Percentiles rank a stretch among this genome's conserved stretches.
These are phyloP conservation scores for Xylocampa areola DNA, from an alignment of 2,888 invertebrate genomes.

Conservation along the genomic window DNA sequence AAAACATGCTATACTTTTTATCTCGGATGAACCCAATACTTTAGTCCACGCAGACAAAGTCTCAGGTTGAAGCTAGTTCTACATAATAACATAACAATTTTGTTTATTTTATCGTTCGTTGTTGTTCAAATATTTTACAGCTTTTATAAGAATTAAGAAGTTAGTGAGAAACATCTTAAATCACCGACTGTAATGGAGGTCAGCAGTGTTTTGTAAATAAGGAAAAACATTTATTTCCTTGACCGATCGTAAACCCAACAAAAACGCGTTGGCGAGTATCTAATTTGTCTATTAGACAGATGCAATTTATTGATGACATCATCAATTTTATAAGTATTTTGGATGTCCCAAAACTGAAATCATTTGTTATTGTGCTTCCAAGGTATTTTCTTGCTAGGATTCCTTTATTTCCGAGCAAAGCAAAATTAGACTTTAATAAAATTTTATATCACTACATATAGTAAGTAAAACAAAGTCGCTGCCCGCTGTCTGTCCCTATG, in stretches of 20 bases:
- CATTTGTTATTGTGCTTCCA: no score
- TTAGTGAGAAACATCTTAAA: constrained; percentile 25
- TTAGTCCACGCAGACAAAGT: no score
- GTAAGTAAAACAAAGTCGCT: no score
- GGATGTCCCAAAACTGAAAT: no score
- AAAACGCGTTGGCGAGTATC: constrained; percentile 35
- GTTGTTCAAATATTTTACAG: constrained; percentile 18
- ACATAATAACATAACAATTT: constrained; percentile 4
- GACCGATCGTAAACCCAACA: constrained; percentile 45
- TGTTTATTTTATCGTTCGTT: constrained; percentile 27
- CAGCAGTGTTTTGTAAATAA: constrained; percentile 58
- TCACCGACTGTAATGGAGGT: constrained; percentile 32
- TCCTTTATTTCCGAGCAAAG: no score
- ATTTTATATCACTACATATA: no score
- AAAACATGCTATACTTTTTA: no score
- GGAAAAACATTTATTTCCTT: constrained; percentile 56
- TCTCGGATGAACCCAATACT: no score
- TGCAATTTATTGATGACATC: neutral
- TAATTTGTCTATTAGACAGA: constrained; percentile 18
- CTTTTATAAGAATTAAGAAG: constrained; percentile 30
- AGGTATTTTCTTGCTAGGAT: no score
- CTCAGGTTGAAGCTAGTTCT: no score
- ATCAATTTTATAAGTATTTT: neutral
- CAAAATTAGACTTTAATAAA: no score
- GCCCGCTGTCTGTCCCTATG: no score